phyloP scores from a whole-genome alignment of 2,888 invertebrate species.

The Yponomeuta malinellus region DNA sequence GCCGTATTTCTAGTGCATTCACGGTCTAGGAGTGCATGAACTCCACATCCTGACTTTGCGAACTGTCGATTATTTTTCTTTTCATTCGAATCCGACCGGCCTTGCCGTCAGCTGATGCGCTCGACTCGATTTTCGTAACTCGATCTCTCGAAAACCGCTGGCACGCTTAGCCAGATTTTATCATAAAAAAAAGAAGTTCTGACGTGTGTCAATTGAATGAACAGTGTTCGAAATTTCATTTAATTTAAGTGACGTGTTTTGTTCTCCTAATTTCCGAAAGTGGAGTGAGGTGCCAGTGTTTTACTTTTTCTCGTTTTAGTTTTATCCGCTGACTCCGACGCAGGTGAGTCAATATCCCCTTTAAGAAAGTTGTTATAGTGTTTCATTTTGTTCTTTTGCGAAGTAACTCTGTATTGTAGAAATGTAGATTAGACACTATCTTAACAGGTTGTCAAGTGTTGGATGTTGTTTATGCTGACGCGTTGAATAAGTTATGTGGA shows the following conservation, averaged over 20 bases:
- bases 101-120: conserved; percentile 57
- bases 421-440: conserved; percentile 12
- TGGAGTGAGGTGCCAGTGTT: conserved; percentile 10
- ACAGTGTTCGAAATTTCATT: conserved; percentile 4
- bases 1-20: conserved; percentile 51
- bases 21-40: conserved; percentile 57
- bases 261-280: not conserved
- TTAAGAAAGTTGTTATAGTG: not conserved
- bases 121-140: not conserved
- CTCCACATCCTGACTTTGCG: conserved; percentile 36
- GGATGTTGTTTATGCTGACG: conserved; percentile 7
- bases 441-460: conserved; percentile 7
- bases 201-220: not conserved
- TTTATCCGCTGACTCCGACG: not conserved
- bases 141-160: conserved; percentile 4
- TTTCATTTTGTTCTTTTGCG: not conserved
- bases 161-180: not conserved
- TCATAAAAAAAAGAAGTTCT: not conserved
- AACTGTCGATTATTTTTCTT: conserved; percentile 27
- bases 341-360: conserved; percentile 10
- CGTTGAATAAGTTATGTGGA: conserved; percentile 14
- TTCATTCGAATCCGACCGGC: conserved; percentile 42
- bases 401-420: not conserved
- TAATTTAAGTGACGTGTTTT: conserved; percentile 2
- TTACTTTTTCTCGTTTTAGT: not conserved